Evolutionary conservation across 2,888 invertebrate species (phyloP).

Genomic region (Callosobruchus maculatus): DNA sequence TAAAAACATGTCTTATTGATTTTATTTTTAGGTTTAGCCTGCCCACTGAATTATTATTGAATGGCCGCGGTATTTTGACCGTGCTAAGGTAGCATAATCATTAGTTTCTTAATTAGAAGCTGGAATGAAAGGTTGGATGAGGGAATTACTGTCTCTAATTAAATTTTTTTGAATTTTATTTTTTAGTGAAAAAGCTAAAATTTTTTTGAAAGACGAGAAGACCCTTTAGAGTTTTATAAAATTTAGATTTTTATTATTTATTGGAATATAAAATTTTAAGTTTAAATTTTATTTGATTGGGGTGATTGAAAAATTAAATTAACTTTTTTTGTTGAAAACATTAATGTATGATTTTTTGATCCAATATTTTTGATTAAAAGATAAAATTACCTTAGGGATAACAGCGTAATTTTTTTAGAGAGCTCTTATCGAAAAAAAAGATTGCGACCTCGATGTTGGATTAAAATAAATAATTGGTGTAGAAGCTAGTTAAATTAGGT

Average conservation of each 20-base stretch:
- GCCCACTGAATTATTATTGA: conserved; percentile 62
- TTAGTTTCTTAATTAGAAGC: conserved; percentile 76
- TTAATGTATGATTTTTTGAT: conserved; percentile 53
- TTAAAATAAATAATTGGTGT: conserved; percentile 67
- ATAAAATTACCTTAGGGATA: conserved; percentile 80
- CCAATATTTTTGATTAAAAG: conserved; percentile 60
- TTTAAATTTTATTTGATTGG: conserved; percentile 57
- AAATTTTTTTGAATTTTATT: conserved; percentile 54
- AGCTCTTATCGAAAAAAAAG: conserved; percentile 70
- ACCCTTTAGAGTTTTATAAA: conserved; percentile 69
- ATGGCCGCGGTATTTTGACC: conserved; percentile 76
- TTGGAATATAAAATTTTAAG: conserved; percentile 37
- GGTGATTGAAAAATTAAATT: conserved; percentile 60
- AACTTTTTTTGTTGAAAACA: conserved; percentile 54
- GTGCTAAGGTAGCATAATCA: conserved; percentile 80
- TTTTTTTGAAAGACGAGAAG: conserved; percentile 69
- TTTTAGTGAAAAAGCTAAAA: conserved; percentile 65
- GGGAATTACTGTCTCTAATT: conserved; percentile 60
- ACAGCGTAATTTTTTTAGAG: conserved; percentile 78
- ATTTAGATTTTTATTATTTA: conserved; percentile 37
- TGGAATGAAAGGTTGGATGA: conserved; percentile 74
- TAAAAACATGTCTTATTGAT: conserved; percentile 2
- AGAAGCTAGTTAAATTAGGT: conserved; percentile 63
- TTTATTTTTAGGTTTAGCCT: conserved; percentile 55
- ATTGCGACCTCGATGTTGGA: conserved; percentile 89